These are phyloP conservation scores for Sapajus apella DNA, from an alignment of 2,113 vertebrate species.

Conservation along the genomic window DNA sequence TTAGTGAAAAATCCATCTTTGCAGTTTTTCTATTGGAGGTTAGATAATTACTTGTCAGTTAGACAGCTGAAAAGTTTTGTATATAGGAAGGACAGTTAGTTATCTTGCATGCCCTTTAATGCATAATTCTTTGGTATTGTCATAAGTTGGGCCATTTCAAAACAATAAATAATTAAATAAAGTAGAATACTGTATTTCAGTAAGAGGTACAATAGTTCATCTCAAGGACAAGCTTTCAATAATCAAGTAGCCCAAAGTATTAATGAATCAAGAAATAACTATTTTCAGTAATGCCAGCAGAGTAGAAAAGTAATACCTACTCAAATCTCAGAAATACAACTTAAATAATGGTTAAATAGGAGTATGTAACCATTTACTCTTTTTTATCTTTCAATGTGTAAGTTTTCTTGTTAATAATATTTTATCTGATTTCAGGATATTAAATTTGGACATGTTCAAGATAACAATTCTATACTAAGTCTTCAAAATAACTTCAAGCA, in stretches of 20 bases:
- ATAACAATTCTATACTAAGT: background rate
- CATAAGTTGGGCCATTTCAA: background rate
- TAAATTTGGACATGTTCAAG: background rate
- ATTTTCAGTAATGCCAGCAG: background rate
- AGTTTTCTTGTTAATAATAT: constrained; percentile 1
- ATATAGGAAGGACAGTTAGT: background rate
- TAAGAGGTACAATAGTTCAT: background rate
- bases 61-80: background rate
- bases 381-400: background rate
- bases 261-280: background rate
- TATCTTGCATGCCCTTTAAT: background rate
- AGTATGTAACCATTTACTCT: background rate
- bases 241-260: background rate
- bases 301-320: background rate
- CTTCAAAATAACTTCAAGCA: background rate
- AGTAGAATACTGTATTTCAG: background rate
- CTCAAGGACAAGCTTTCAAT: background rate
- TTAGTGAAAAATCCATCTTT: background rate
- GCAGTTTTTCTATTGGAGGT: background rate
- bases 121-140: background rate
- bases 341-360: background rate
- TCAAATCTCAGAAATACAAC: background rate
- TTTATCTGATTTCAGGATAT: background rate
- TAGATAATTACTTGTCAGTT: background rate
- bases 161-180: background rate